A percentile compares a stretch with the other conserved stretches of the same genome.
phyloP scores from a whole-genome alignment of 1,140 invertebrate genomes.

The Limonius californicus region DNA sequence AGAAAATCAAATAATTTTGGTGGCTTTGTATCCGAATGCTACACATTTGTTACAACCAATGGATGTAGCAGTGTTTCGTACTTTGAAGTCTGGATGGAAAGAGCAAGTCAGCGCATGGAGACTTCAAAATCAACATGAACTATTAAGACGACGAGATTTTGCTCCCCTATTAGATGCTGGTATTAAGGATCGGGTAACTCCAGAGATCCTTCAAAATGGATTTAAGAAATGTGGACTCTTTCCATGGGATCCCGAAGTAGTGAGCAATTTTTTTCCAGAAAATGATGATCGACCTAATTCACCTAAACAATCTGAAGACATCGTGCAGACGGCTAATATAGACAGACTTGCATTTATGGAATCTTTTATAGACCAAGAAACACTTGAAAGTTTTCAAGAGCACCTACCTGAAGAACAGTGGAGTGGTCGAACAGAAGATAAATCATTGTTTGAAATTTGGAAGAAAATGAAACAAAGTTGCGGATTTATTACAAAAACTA shows the following conservation, averaged over 20 bases:
- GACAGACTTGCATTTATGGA: background rate
- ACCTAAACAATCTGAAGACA: background rate
- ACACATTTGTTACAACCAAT: slow-evolving; percentile 37
- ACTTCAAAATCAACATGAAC: background rate
- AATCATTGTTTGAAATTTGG: slow-evolving; percentile 6
- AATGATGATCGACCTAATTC: background rate
- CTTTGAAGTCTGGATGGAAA: slow-evolving; percentile 18
- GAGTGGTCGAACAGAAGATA: background rate
- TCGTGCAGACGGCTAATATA: background rate
- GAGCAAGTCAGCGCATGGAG: background rate
- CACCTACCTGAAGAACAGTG: background rate
- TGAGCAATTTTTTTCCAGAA: background rate
- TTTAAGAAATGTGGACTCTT: background rate
- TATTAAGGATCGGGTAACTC: background rate
- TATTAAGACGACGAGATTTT: background rate
- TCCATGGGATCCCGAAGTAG: slow-evolving; percentile 4
- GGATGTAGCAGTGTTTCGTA: slow-evolving; percentile 32
- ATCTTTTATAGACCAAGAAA: slow-evolving; percentile 3
- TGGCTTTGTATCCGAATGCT: slow-evolving; percentile 26
- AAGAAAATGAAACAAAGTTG: background rate
- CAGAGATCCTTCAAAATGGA: slow-evolving; percentile 8
- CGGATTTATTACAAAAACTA: background rate
- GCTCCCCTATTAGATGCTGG: background rate
- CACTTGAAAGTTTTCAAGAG: background rate
- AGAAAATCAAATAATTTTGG: slow-evolving; percentile 18